Percentiles rank a stretch among this genome's conserved stretches.
Conservation (phyloP, 2,888 invertebrate species). For the Nemoura dubitans region DNA sequence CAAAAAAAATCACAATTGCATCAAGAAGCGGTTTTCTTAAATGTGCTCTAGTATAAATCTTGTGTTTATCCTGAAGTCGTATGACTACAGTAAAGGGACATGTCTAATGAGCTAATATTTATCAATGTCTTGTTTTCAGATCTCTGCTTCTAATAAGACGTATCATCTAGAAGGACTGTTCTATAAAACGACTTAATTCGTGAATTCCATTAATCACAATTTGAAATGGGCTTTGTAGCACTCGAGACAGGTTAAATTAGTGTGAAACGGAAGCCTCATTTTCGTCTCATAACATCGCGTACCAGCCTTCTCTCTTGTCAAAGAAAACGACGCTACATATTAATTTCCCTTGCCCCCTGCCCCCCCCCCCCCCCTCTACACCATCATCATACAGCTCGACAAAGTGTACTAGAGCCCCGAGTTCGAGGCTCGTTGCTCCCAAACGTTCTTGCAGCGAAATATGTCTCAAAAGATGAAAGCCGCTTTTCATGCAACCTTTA, state of each 20-base stretch:
- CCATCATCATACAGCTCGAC: background rate
- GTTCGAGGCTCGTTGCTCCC: background rate
- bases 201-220: conserved; percentile 22
- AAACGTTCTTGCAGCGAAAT: background rate
- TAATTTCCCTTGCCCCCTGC: background rate
- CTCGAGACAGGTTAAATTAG: conserved; percentile 9
- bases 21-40: too few species aligned
- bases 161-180: background rate
- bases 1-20: too few species aligned
- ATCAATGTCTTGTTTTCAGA: background rate
- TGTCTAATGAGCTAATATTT: background rate
- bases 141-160: background rate
- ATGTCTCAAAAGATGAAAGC: background rate
- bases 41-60: too few species aligned
- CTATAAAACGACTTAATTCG: background rate
- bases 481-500: background rate
- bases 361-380: too few species aligned
- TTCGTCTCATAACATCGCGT: background rate
- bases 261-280: conserved; percentile 13
- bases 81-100: background rate
- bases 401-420: background rate
- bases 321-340: background rate
- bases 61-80: too few species aligned
- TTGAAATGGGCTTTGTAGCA: conserved; percentile 7
- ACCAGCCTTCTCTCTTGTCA: background rate